Percentiles rank a stretch among this genome's conserved stretches.
phyloP scores from a whole-genome alignment of 2,797 vertebrate genomes.

The Siniperca scherzeri region DNA sequence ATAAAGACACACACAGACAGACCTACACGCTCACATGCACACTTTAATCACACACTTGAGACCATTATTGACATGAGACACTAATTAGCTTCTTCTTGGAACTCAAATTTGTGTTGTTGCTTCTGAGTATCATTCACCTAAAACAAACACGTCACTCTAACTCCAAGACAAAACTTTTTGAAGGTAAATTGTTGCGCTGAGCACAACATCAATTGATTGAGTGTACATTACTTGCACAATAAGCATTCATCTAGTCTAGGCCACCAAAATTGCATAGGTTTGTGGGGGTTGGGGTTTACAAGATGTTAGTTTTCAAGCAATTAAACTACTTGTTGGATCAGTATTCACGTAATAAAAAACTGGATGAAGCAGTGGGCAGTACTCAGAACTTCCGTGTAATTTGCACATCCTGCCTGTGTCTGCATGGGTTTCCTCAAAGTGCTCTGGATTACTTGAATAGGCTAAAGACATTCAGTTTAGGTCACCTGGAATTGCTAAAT shows the following conservation, averaged over 20 bases:
- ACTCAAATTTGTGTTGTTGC: conserved; percentile 36
- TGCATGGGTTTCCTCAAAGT: too few relatives aligned
- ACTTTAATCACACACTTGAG: conserved; percentile 48
- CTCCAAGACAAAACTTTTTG: conserved; percentile 11
- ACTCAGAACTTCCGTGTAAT: too few relatives aligned
- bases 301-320: not conserved
- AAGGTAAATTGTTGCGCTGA: not conserved
- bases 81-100: conserved; percentile 37
- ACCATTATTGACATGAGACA: conserved; percentile 11
- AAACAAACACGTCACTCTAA: conserved; percentile 9
- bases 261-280: not conserved
- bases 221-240: not conserved
- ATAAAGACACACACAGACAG: not conserved
- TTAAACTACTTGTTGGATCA: not conserved
- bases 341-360: not conserved
- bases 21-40: not conserved
- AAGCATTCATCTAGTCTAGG: not conserved
- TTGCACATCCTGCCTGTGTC: too few relatives aligned
- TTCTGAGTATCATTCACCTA: not conserved
- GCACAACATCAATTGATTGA: not conserved
- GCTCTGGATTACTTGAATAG: not conserved
- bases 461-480: not conserved
- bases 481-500: not conserved
- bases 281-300: too few relatives aligned
- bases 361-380: too few relatives aligned